Evolutionary conservation across 2,113 vertebrate genomes (phyloP).

Genomic region (Phaetusa simplex): DNA sequence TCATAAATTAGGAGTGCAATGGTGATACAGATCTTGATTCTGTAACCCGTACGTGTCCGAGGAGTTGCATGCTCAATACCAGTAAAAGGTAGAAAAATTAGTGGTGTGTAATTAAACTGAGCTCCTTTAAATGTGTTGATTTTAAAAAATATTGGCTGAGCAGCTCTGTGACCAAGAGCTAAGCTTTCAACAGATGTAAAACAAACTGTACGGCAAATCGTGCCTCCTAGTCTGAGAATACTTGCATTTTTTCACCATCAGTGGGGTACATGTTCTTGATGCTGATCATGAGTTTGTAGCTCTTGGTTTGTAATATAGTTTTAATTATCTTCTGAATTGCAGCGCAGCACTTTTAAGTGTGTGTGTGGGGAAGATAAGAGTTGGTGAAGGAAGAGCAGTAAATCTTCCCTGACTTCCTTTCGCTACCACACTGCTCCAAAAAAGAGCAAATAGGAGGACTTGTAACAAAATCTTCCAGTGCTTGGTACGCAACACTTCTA

Average conservation of each 20-base stretch:
- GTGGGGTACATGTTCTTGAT: background rate
- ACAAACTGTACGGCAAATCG: background rate
- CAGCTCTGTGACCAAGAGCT: background rate
- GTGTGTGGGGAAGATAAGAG: background rate
- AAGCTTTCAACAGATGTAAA: background rate
- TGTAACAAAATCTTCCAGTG: background rate
- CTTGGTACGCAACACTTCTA: background rate
- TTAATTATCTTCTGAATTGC: background rate
- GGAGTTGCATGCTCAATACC: background rate
- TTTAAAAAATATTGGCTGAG: background rate
- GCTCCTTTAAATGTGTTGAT: background rate
- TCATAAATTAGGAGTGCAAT: background rate
- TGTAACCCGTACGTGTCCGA: accelerated
- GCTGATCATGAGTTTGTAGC: background rate
- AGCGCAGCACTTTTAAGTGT: background rate
- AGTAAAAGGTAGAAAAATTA: background rate
- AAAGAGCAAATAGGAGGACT: background rate
- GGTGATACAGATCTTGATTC: background rate
- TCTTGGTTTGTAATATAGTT: background rate
- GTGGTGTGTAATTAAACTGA: background rate
- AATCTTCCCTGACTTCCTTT: conserved; percentile 8
- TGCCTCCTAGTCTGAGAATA: background rate
- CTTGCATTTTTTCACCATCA: background rate
- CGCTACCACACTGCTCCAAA: background rate
- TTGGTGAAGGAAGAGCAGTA: background rate